These are phyloP conservation scores for Myotis vivesi DNA, from an alignment of 2,797 vertebrate species.

Conservation along the genomic window DNA sequence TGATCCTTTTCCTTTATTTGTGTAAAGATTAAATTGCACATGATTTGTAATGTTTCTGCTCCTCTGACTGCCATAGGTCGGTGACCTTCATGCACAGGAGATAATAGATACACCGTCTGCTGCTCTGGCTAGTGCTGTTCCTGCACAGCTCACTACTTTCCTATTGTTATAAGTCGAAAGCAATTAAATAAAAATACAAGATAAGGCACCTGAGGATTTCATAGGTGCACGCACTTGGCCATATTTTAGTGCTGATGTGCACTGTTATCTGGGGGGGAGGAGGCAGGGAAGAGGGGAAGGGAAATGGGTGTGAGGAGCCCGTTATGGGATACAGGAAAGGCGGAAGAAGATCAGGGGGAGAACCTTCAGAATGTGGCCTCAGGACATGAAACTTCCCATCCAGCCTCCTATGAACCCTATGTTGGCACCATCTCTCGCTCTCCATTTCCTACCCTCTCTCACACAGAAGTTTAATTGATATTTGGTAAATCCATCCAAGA, in stretches of 20 bases:
- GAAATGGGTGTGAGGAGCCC: neutral
- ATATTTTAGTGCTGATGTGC: slow-evolving; percentile 85
- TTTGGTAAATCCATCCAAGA: neutral
- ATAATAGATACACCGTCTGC: slow-evolving; percentile 98
- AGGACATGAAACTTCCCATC: neutral
- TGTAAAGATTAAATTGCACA: slow-evolving; percentile 99
- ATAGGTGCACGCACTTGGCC: slow-evolving; percentile 85
- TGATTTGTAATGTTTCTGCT: slow-evolving; percentile 94
- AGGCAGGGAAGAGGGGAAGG: neutral
- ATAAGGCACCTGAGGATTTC: slow-evolving; percentile 91
- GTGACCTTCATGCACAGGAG: slow-evolving; percentile 90
- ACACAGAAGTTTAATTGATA: fast-evolving
- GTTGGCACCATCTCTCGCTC: fast-evolving
- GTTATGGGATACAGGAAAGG: neutral
- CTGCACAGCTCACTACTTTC: slow-evolving; percentile 93
- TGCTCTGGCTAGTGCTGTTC: slow-evolving; percentile 87
- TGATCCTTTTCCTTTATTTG: slow-evolving; percentile 93
- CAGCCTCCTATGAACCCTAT: fast-evolving
- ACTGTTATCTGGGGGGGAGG: slow-evolving; percentile 75
- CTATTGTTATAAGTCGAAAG: slow-evolving; percentile 94
- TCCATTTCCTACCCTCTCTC: fast-evolving
- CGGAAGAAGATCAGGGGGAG: neutral
- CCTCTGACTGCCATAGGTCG: slow-evolving; percentile 92
- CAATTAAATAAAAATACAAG: slow-evolving; percentile 98
- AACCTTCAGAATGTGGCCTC: neutral